Conservation (phyloP, 2,797 vertebrate species). For the Odontamblyopus lacepedii region DNA sequence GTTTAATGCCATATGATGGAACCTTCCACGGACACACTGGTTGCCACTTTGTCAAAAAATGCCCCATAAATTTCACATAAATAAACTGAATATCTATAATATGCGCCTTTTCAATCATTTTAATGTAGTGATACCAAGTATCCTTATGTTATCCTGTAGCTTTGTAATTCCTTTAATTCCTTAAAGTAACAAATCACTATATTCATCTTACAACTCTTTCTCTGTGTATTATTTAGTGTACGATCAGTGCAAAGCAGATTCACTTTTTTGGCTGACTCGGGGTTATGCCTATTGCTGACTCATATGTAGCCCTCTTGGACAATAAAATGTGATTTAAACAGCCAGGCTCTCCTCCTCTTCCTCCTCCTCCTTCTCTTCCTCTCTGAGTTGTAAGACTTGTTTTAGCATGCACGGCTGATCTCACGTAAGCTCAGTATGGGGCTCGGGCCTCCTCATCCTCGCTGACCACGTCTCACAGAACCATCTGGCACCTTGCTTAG, state of each 20-base stretch:
- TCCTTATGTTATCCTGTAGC: neutral
- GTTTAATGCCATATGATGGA: neutral
- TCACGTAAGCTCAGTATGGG: conserved; percentile 54
- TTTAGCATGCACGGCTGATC: conserved; percentile 55
- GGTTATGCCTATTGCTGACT: conserved; percentile 1
- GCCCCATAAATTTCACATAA: too few species aligned
- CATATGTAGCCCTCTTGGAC: conserved; percentile 8
- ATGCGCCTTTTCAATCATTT: neutral
- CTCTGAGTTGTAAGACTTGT: conserved; percentile 38
- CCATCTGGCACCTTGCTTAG: conserved; percentile 64
- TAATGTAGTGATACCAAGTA: neutral
- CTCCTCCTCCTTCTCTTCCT: conserved; percentile 12
- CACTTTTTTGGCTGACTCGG: conserved; percentile 7
- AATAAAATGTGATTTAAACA: conserved; percentile 31
- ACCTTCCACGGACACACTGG: neutral
- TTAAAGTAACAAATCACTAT: neutral
- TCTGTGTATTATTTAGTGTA: conserved; percentile 2
- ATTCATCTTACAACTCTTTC: neutral
- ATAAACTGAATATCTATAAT: too few species aligned
- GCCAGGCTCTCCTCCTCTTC: conserved; percentile 14
- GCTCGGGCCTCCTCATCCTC: conserved; percentile 56
- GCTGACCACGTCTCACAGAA: conserved; percentile 62
- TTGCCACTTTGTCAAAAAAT: neutral
- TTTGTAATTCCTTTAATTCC: neutral
- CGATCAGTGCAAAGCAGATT: neutral